These are phyloP conservation scores for Saccostrea cuccullata DNA, from an alignment of 1,140 invertebrate genomes.

Conservation along the genomic window DNA sequence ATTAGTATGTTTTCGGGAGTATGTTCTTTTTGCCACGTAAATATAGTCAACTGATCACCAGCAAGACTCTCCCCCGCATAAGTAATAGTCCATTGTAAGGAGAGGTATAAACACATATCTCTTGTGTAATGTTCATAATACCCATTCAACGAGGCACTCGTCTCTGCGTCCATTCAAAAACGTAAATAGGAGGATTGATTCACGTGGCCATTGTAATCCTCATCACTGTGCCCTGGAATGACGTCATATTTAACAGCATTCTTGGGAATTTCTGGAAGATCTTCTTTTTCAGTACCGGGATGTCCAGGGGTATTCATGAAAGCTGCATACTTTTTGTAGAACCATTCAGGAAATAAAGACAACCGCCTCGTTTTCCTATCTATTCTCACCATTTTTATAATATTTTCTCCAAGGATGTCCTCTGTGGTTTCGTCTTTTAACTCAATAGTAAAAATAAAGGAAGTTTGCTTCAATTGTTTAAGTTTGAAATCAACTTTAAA, in stretches of 20 bases:
- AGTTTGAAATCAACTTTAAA: not conserved
- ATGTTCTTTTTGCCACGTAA: conserved; percentile 44
- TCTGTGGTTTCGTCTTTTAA: conserved; percentile 46
- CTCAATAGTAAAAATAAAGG: not conserved
- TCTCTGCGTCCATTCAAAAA: conserved; percentile 50
- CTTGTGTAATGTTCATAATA: too few relatives aligned
- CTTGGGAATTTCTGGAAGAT: too few relatives aligned
- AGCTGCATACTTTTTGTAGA: too few relatives aligned
- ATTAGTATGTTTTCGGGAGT: not conserved
- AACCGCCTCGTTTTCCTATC: conserved; percentile 40
- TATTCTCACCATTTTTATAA: conserved; percentile 44
- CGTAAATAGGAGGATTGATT: conserved; percentile 42
- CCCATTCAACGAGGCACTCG: conserved; percentile 31
- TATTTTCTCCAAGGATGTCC: conserved; percentile 36
- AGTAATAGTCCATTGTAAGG: conserved; percentile 4
- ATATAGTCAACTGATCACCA: conserved; percentile 39
- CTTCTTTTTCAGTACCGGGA: too few relatives aligned
- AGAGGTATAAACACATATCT: conserved; percentile 46
- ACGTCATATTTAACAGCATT: too few relatives aligned
- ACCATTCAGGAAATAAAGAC: conserved; percentile 47
- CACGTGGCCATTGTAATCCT: conserved; percentile 42
- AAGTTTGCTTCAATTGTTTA: not conserved
- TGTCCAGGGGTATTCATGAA: too few relatives aligned
- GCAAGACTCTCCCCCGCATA: conserved; percentile 44
- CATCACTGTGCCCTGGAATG: conserved; percentile 21